phyloP scores from a whole-genome alignment of 2,797 vertebrate genomes.

The Fringilla coelebs region DNA sequence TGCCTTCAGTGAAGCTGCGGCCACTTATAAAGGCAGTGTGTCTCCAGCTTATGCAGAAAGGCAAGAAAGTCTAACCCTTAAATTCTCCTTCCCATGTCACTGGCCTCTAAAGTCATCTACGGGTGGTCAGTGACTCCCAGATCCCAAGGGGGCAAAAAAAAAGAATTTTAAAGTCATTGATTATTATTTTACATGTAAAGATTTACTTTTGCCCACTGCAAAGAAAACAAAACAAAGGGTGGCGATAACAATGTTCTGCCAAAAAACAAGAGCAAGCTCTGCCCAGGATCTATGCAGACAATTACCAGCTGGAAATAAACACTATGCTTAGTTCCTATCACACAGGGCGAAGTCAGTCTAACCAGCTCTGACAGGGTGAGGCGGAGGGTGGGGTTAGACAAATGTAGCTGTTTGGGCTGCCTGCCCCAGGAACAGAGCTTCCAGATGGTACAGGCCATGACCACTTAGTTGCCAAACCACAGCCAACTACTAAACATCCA shows the following conservation, averaged over 20 bases:
- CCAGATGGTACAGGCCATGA: not conserved
- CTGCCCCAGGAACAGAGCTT: not conserved
- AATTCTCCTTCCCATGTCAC: not conserved
- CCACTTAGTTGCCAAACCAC: not conserved
- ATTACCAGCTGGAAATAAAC: not conserved
- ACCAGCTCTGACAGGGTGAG: not conserved
- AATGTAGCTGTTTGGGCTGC: not conserved
- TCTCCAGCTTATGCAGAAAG: not conserved
- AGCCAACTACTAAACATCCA: not conserved
- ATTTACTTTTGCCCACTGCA: not conserved
- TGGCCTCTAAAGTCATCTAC: not conserved
- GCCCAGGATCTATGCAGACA: not conserved
- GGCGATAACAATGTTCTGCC: not conserved
- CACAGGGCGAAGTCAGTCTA: not conserved
- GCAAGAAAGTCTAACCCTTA: not conserved
- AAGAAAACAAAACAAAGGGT: not conserved
- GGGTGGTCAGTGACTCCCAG: not conserved
- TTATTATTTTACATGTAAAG: not conserved
- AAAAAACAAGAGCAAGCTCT: not conserved
- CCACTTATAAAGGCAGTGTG: not conserved
- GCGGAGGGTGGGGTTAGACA: not conserved
- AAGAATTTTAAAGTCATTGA: not conserved
- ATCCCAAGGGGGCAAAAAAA: fast-evolving
- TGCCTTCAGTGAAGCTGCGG: not conserved
- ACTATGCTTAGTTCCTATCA: not conserved